Evolutionary conservation across 2,797 vertebrate species (phyloP), one percentile per base, ranked within the genome.

Genomic region (Pempheris klunzingeri): DNA sequence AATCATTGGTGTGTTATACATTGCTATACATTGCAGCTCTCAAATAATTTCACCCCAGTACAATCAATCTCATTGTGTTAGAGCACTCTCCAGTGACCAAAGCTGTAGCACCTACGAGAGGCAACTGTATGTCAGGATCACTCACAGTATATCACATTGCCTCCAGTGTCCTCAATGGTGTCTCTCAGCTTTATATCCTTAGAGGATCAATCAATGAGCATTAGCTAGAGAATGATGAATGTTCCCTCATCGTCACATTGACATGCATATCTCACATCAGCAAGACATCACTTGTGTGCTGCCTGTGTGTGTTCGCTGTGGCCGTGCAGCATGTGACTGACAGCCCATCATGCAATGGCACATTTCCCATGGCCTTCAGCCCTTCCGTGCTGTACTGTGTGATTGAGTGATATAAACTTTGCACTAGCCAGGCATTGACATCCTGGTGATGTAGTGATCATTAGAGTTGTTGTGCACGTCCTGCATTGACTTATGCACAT

Each of bases 181-280:
- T 75, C 76, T 86, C 87, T 79, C 68, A 36, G 74, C 75, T 70
- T 89, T 90, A 85, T 85, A 87, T 87, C 85, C 83, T 83, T 67
- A 47, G 85, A 89, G 83, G 85, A 90, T 93, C 88, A 89, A 92
- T 94, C 90, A 84, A 69, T 47, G 63, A 77, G 50, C 87, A 75
- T 90, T 91, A 89, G 82, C 34, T 46, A 72, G 83, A 71, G 67
- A 63, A 85, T 93, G 93, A 94, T 90, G 82, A 91, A 94, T 92
- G 85, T 74, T 81, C 32, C 60, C 66, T 60, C 74, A 74, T 82
- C 36, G 59, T 77, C 81, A 77, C 80, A 89, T 87, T 92, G 92
- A 92, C 92, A 68, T 84, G 67, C 71, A 74, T 83, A 79, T 89
- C 83, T 78, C 70, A 86, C 74, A 75, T 79, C 80, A 80, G 70